phyloP scores from a whole-genome alignment of 1,140 invertebrate genomes.

The Ceratosolen fusciceps region DNA sequence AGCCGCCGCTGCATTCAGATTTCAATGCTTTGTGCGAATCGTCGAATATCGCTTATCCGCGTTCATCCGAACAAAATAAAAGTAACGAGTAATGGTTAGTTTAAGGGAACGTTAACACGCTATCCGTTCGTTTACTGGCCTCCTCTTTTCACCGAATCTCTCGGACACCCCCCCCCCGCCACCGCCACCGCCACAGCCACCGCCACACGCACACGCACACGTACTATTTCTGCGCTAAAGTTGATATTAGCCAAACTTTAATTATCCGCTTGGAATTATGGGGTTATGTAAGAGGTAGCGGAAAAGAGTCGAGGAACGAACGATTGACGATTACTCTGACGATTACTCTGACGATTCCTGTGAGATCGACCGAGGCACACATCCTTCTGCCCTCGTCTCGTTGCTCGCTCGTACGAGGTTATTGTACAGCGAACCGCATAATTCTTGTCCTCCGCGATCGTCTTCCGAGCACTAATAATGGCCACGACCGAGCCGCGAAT shows the following conservation, averaged over 20 bases:
- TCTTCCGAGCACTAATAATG: no score
- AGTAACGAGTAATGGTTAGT: background rate
- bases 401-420: no score
- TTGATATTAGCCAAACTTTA: background rate
- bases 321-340: no score
- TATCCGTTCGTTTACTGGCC: background rate
- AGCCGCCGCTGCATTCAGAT: background rate
- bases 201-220: background rate
- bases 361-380: no score
- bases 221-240: background rate
- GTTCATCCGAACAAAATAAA: background rate
- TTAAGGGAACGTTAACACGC: background rate
- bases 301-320: no score
- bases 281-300: no score
- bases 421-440: no score
- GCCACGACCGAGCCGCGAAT: no score
- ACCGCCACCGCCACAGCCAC: background rate
- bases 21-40: slow-evolving; percentile 7
- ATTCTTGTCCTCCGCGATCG: no score
- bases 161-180: no score
- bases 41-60: background rate
- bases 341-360: no score
- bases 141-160: background rate
- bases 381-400: no score
- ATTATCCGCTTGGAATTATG: background rate